phyloP scores from a whole-genome alignment of 2,113 vertebrate species.

The Nasalis larvatus region DNA sequence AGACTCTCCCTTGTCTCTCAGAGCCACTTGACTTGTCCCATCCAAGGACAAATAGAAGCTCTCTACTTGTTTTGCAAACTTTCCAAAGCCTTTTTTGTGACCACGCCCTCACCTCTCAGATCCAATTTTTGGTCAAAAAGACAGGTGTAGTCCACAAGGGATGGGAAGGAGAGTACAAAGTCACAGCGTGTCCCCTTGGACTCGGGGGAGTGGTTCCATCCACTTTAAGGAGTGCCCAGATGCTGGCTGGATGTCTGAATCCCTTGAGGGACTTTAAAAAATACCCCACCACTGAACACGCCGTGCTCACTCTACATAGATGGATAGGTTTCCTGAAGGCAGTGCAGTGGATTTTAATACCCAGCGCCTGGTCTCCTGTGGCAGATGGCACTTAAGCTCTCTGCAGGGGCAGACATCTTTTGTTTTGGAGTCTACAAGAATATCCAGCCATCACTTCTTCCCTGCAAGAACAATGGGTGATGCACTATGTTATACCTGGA shows the following conservation, averaged over 20 bases:
- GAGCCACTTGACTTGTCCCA: neutral
- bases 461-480: neutral
- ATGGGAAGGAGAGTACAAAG: neutral
- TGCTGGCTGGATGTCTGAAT: neutral
- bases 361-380: neutral
- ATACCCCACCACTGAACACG: neutral
- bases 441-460: neutral
- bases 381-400: neutral
- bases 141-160: neutral
- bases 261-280: neutral
- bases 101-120: neutral
- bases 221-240: neutral
- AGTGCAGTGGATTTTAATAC: neutral
- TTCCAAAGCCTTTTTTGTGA: neutral
- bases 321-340: neutral
- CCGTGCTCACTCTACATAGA: accelerated
- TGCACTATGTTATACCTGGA: neutral
- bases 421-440: neutral
- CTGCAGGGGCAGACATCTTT: neutral
- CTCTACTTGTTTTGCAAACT: neutral
- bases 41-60: no score
- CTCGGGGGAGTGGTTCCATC: no score
- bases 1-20: no score
- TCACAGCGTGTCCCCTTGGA: neutral
- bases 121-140: neutral